Base-by-base conservation (phyloP, 2,113 vertebrate species). In the Oxyura jamaicensis region DNA sequence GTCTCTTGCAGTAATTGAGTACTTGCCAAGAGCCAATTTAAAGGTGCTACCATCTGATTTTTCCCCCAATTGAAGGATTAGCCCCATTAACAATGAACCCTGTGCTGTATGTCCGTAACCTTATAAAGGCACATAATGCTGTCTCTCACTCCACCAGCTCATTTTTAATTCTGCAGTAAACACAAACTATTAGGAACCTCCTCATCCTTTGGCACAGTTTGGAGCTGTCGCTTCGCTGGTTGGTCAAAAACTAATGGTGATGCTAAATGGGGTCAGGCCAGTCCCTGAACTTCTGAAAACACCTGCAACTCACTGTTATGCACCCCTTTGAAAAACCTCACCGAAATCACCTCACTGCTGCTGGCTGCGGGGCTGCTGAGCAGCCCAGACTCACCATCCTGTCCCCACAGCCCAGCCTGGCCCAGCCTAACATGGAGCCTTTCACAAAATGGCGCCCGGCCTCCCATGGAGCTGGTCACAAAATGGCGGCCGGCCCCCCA, bases 21-120 rank as follows among this genome's bases (percentile, higher is more conserved):
- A 65, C 69, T 93, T 90, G 85, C 85, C 68, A 65, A 73, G 68
- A 77, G 82, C 58, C 93, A 91, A 83, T 93, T 93, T 83, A 83
- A 91, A 95, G 93, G 91, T 83, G 68, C 78, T 86, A 58, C 85
- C 65, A 33, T 53, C 55, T 35, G 63, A 63, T 63, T 83, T 86
- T 44, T 41, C 19, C 23, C 73, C 88, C 48, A 63, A 15, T 3
- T 67, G 73, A 65, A 83, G 55, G 85, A 91, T 93, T 89, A 93
- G 91, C 93, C 77, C 82, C 74, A 80, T 93, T 95, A 93, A 55
- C 68, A 13, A 39, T 71, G 69, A 93, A 60, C 73, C 67, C 63
- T 31, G 42, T 50, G 59, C 68, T 83, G 63, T 63, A 21, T 2
- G 1, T 33, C 73, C 2, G 1, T 53, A 72, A 80, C 77, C 52